Percentiles rank a stretch among this genome's conserved stretches.
These are phyloP conservation scores for Ammodytes marinus DNA, from an alignment of 2,113 vertebrate genomes.

Conservation along the genomic window DNA sequence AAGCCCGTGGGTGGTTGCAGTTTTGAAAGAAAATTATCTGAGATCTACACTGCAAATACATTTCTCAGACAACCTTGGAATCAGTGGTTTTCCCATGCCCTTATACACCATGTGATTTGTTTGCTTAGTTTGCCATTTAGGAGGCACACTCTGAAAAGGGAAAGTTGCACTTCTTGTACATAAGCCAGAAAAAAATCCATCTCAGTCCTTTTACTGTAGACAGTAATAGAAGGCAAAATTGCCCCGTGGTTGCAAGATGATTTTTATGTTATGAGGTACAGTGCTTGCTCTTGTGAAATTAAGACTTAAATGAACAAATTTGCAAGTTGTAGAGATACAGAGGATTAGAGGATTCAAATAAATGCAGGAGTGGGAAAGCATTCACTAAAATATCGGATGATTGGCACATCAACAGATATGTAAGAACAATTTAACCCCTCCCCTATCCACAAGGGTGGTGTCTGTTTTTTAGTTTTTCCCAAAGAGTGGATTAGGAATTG, in stretches of 20 bases:
- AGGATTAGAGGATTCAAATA: not conserved
- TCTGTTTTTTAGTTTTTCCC: not conserved
- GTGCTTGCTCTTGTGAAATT: not conserved
- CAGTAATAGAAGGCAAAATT: conserved; percentile 18
- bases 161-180: conserved; percentile 33
- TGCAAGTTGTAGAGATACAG: not conserved
- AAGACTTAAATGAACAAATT: conserved; percentile 20
- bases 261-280: conserved; percentile 3
- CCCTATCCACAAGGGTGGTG: not conserved
- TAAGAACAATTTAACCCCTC: not conserved
- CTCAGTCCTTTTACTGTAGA: conserved; percentile 16
- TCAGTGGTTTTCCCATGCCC: conserved; percentile 68
- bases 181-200: conserved; percentile 24
- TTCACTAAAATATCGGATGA: not conserved
- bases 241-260: conserved; percentile 11
- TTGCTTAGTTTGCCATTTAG: conserved; percentile 68
- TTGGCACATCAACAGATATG: not conserved
- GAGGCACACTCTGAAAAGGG: conserved; percentile 36
- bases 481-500: too few species aligned
- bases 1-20: conserved; percentile 81
- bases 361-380: not conserved
- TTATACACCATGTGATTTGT: conserved; percentile 55
- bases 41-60: conserved; percentile 77
- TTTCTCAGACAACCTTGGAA: conserved; percentile 68
- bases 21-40: conserved; percentile 78